Evolutionary conservation across 1,140 invertebrate genomes (phyloP).

Genomic region (Epicauta chinensis): DNA sequence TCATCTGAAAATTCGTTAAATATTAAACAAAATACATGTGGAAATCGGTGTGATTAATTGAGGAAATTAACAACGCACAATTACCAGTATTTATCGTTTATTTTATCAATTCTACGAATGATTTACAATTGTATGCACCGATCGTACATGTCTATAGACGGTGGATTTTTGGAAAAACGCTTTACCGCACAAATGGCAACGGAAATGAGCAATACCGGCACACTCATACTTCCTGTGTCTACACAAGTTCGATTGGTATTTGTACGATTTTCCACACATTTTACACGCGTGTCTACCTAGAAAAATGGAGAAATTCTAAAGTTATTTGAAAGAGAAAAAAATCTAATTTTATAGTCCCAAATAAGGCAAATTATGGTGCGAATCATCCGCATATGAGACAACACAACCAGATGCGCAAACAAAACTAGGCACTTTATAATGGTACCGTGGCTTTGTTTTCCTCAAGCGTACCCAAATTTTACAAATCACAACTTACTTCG

Average conservation of each 20-base stretch:
- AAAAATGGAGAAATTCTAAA: slow-evolving; percentile 1
- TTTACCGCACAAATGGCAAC: slow-evolving; percentile 17
- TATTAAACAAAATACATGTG: too few relatives aligned
- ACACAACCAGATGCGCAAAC: too few relatives aligned
- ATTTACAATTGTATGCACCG: not conserved
- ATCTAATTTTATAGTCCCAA: slow-evolving; percentile 5
- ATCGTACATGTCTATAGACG: not conserved
- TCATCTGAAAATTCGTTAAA: too few relatives aligned
- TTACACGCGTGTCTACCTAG: slow-evolving; percentile 21
- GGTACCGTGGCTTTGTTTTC: too few relatives aligned
- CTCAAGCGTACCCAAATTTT: too few relatives aligned
- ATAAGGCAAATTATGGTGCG: too few relatives aligned
- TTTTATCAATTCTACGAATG: not conserved
- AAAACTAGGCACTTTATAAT: too few relatives aligned
- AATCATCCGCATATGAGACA: too few relatives aligned
- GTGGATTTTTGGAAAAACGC: slow-evolving; percentile 4
- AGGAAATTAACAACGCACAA: not conserved
- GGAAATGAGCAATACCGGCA: slow-evolving; percentile 14
- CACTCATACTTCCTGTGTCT: slow-evolving; percentile 22
- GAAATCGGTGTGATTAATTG: too few relatives aligned
- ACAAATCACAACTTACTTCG: too few relatives aligned
- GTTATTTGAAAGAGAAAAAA: too few relatives aligned
- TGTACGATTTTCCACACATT: slow-evolving; percentile 23
- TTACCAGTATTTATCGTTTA: not conserved
- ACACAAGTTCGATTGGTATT: slow-evolving; percentile 6